Evolutionary conservation across 2,888 invertebrate genomes (phyloP).

Genomic region (Lutraria lutraria): DNA sequence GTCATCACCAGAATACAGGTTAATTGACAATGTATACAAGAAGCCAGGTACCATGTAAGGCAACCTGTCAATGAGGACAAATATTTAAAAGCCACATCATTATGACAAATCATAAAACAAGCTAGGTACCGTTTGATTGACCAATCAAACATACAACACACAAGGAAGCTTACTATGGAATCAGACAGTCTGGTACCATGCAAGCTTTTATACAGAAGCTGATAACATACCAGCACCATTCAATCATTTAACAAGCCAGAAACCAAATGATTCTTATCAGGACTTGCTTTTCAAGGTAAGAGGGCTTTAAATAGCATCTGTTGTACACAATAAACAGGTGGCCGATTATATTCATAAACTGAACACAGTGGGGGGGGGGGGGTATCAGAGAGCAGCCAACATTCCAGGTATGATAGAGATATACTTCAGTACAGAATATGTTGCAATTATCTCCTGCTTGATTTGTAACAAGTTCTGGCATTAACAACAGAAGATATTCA

Average conservation of each 20-base stretch:
- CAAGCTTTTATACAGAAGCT: too few species aligned
- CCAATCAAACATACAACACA: too few species aligned
- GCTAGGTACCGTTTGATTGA: too few species aligned
- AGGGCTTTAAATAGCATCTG: conserved; percentile 14
- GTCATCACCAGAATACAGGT: too few species aligned
- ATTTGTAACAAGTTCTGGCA: conserved; percentile 42
- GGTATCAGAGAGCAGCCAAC: neutral
- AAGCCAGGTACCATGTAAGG: too few species aligned
- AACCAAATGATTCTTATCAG: neutral
- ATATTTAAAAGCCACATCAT: too few species aligned
- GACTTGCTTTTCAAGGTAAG: neutral
- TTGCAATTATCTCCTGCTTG: conserved; percentile 26
- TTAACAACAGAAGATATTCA: conserved; percentile 25
- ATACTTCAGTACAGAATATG: neutral
- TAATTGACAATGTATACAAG: too few species aligned
- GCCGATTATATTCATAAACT: neutral
- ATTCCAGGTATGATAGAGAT: conserved; percentile 2
- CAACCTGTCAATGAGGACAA: too few species aligned
- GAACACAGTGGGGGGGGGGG: neutral
- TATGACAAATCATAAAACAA: too few species aligned
- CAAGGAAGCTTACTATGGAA: too few species aligned
- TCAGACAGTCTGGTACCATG: too few species aligned
- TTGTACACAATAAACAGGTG: conserved; percentile 19
- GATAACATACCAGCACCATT: neutral
- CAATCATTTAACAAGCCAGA: neutral